Evolutionary conservation across 2,797 vertebrate species (phyloP).

Genomic region (Rhinichthys osculus): DNA sequence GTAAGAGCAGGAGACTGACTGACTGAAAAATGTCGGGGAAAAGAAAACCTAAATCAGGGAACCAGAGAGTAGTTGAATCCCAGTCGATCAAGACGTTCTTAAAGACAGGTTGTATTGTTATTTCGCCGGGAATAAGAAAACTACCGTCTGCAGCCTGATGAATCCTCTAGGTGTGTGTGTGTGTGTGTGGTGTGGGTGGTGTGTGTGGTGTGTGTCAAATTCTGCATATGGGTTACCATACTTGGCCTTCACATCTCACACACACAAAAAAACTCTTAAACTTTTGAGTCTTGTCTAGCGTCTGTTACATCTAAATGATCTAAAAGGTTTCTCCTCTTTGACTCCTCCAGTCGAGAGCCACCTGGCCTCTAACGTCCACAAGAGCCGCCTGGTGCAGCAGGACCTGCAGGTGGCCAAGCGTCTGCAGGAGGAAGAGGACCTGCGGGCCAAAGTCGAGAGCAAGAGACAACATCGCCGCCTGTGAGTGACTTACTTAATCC

Average conservation of each 20-base stretch:
- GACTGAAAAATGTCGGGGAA: too few species aligned
- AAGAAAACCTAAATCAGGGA: too few species aligned
- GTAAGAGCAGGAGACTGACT: too few species aligned
- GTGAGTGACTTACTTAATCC: constrained; percentile 76
- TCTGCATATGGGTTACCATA: neutral
- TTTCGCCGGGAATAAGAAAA: too few species aligned
- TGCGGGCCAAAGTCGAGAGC: constrained; percentile 83
- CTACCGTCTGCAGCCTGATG: too few species aligned
- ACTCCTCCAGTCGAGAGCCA: constrained; percentile 91
- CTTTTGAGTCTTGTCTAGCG: neutral
- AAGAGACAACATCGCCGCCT: constrained; percentile 83
- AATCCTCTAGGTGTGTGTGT: too few species aligned
- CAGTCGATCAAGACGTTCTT: too few species aligned
- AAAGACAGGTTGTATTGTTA: too few species aligned
- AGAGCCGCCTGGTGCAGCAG: constrained; percentile 92
- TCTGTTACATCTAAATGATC: neutral
- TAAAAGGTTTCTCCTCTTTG: neutral
- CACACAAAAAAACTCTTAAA: neutral
- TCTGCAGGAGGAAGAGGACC: constrained; percentile 93
- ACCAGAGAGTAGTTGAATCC: too few species aligned
- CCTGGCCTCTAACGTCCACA: constrained; percentile 93
- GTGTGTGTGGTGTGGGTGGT: too few species aligned
- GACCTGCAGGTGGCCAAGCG: constrained; percentile 94
- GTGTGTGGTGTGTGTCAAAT: too few species aligned
- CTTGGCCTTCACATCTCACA: neutral